A percentile compares a stretch with the other conserved stretches of the same genome.
phyloP scores from a whole-genome alignment of 2,113 vertebrate species.

The Nipponia nippon region DNA sequence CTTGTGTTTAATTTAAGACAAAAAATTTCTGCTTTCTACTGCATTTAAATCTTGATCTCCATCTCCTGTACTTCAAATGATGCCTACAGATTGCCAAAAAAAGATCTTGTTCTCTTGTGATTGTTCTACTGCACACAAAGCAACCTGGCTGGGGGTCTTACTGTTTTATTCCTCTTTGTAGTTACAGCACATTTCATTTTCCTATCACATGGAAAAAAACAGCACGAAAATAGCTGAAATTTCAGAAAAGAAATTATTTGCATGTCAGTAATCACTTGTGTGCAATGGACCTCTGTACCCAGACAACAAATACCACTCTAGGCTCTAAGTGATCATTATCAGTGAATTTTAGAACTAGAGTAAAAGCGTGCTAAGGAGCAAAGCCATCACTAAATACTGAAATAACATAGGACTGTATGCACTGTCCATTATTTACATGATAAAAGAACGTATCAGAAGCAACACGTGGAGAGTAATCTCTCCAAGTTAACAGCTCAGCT shows the following conservation, averaged over 20 bases:
- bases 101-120: neutral
- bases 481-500: neutral
- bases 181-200: neutral
- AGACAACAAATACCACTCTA: neutral
- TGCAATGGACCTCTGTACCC: neutral
- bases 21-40: neutral
- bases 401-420: neutral
- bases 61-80: neutral
- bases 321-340: neutral
- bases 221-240: neutral
- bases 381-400: neutral
- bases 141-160: neutral
- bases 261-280: neutral
- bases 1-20: neutral
- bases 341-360: neutral
- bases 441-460: neutral
- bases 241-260: neutral
- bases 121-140: neutral
- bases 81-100: neutral
- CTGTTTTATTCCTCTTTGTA: neutral
- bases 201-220: neutral
- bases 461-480: neutral
- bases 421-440: neutral
- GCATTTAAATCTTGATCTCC: neutral
- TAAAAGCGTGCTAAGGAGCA: neutral